phyloP scores from a whole-genome alignment of 2,113 vertebrate genomes.

The Pelecanus crispus region DNA sequence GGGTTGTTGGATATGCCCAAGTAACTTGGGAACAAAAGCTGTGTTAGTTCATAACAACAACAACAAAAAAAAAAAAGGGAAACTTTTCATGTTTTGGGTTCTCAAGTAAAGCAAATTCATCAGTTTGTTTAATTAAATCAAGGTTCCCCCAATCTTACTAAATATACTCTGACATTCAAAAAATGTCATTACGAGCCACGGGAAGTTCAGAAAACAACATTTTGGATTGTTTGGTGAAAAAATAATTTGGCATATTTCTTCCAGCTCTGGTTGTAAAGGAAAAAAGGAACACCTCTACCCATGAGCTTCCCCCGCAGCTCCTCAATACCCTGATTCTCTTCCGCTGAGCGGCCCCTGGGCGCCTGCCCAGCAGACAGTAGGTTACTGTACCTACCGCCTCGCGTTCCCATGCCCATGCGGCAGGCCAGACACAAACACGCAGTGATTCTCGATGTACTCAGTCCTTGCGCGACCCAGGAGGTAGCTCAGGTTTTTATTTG shows the following conservation, averaged over 20 bases:
- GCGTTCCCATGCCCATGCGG: neutral
- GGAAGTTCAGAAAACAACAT: neutral
- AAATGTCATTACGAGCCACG: neutral
- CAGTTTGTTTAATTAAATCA: neutral
- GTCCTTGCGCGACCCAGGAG: neutral
- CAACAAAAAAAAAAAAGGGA: neutral
- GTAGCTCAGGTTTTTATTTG: conserved; percentile 31
- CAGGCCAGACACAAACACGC: neutral
- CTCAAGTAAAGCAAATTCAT: neutral
- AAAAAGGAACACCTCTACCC: neutral
- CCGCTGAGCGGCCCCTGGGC: neutral
- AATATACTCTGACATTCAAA: neutral
- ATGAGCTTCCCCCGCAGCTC: neutral
- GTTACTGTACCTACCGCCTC: neutral
- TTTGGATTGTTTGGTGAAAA: neutral
- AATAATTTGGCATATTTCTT: neutral
- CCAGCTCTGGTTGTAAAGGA: neutral
- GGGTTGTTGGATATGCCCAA: neutral
- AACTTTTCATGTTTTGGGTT: neutral
- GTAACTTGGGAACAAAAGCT: neutral
- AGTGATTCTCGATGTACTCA: neutral
- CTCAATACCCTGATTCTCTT: neutral
- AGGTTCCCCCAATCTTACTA: neutral
- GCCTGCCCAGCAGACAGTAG: neutral
- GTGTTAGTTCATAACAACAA: neutral